Evolutionary conservation across 2,113 vertebrate genomes (phyloP).

Genomic region (Rhineura floridana): DNA sequence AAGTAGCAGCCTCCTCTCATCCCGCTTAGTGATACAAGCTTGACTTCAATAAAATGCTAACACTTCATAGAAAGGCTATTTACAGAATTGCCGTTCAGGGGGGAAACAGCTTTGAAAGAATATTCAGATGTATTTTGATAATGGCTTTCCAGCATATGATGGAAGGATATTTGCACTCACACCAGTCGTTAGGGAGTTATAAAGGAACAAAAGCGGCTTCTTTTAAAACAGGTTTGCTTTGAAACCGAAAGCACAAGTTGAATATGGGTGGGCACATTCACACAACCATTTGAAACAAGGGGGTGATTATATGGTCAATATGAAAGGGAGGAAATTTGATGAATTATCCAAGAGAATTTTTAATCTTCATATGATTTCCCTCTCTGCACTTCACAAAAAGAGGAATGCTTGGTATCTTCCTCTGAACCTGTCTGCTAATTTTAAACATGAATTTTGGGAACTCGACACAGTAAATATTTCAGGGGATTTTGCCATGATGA

Average conservation of each 20-base stretch:
- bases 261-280: neutral
- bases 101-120: slow-evolving; percentile 1
- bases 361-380: neutral
- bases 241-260: neutral
- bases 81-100: slow-evolving; percentile 30
- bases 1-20: neutral
- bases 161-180: slow-evolving; percentile 2
- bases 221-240: neutral
- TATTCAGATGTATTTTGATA: slow-evolving; percentile 35
- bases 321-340: neutral
- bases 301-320: neutral
- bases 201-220: neutral
- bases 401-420: neutral
- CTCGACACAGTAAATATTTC: neutral
- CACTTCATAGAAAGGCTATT: neutral
- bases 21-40: slow-evolving; percentile 31
- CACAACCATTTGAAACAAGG: slow-evolving; percentile 32
- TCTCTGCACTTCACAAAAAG: neutral
- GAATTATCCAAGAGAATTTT: neutral
- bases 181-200: neutral
- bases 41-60: neutral
- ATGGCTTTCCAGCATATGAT: slow-evolving; percentile 9
- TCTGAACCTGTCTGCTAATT: neutral
- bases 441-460: neutral
- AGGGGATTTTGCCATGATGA: too few relatives aligned